Base-by-base conservation (phyloP, 30 jellyfish, hydroid and myxozoan species). In the Mastigias papua region DNA sequence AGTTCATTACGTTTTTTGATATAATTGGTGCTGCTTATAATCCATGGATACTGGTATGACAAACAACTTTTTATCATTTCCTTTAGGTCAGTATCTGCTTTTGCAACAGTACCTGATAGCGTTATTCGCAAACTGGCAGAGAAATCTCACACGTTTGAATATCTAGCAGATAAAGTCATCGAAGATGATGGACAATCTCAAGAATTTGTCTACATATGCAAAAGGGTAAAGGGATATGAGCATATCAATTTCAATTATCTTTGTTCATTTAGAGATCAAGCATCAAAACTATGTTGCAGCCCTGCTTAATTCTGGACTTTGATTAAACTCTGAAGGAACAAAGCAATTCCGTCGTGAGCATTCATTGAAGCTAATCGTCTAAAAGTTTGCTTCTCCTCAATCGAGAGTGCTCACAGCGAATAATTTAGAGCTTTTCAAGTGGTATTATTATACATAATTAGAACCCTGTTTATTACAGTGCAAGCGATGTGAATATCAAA, bases 111-210 rank as follows among this genome's bases (percentile, higher is more conserved):
- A 29, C 70, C 94, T 19, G 79, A 73, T 7, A 48, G 73, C 19
- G 35, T 17, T 13, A 71, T 87, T 17, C 90, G 71, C 20, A 26
- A 9, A 26, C 21, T 87, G 60, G 96, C 96, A 9, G 96, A 87
- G 34, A 67, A 71, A 49, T 76, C 96, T 20, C 65, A 62, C 1
- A 76, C 86, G 0, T 78, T 54, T 42, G 85, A 87, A 21, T 87
- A 78, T 61, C 80, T 87, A 11, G 48, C 90, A 30, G 96, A 87
- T 23, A 87, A 87, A 57, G 67, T 87, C 66, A 76, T 87, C 25
- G 96, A 68, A 76, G 70, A 51, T 27, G 90, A 87, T 58, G 7
- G 86, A 0, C 54, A 54, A 66, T 25, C 54, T 22, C 76, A 89
- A 3, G 90, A 64, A 20, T 15, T 49, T 25, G 74, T 87, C 30